phyloP scores from a whole-genome alignment of 2,113 vertebrate genomes.

The Phycodurus eques region DNA sequence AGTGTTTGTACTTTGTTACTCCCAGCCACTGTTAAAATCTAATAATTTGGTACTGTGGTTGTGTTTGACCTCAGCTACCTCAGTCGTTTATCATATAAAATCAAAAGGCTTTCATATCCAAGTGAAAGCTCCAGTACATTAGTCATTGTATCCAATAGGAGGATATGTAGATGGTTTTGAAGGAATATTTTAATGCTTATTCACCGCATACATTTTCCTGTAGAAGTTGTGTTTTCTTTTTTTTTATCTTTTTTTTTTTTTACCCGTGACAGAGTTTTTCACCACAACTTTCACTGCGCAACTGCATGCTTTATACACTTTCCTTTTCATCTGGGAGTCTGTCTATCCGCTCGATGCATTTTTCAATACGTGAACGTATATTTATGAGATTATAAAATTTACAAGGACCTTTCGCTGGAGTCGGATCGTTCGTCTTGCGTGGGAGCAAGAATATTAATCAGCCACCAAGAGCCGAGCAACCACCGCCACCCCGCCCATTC shows the following conservation, averaged over 20 bases:
- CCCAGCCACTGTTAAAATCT: too few species aligned
- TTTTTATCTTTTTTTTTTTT: background rate
- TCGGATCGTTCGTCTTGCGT: constrained; percentile 3
- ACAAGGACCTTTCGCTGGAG: constrained; percentile 2
- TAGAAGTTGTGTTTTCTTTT: background rate
- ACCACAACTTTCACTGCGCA: background rate
- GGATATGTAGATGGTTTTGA: too few species aligned
- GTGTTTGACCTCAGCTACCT: too few species aligned
- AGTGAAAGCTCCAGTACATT: too few species aligned
- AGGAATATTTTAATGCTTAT: too few species aligned
- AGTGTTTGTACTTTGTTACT: too few species aligned
- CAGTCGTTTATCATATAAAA: too few species aligned
- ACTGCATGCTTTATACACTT: background rate
- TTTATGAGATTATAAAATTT: constrained; percentile 7
- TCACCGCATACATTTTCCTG: too few species aligned
- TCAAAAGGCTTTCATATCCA: too few species aligned
- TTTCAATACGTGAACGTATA: constrained; percentile 6
- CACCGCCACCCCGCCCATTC: background rate
- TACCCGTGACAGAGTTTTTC: background rate
- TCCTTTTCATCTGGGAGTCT: background rate
- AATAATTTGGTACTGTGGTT: too few species aligned
- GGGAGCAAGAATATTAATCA: constrained; percentile 8
- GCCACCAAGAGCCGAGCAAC: background rate
- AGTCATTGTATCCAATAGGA: too few species aligned
- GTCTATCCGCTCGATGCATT: background rate